Evolutionary conservation across 1,140 invertebrate genomes (phyloP).

Genomic region (Piezodorus guildinii): DNA sequence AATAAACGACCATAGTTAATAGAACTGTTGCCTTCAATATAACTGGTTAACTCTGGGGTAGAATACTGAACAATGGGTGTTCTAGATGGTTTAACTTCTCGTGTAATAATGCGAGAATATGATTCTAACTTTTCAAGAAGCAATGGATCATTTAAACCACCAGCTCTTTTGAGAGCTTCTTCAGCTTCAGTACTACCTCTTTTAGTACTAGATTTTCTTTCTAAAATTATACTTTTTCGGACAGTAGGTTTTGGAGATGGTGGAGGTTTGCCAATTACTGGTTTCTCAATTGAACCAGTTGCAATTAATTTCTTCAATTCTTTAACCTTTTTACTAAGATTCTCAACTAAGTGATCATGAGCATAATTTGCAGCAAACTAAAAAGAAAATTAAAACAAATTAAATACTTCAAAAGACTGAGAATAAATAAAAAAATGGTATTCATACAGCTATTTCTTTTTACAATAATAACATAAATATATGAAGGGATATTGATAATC

Average conservation of each 20-base stretch:
- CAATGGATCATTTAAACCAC: conserved; percentile 53
- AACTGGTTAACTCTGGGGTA: conserved; percentile 31
- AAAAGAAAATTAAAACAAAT: conserved; percentile 24
- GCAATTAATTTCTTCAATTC: conserved; percentile 55
- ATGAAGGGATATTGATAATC: too few species aligned
- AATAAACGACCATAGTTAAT: conserved; percentile 70
- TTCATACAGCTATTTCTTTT: too few species aligned
- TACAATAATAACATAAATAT: too few species aligned
- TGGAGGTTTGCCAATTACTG: conserved; percentile 18
- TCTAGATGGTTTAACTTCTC: conserved; percentile 39
- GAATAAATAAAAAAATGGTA: too few species aligned
- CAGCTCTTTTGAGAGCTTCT: conserved; percentile 26
- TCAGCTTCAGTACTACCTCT: conserved; percentile 40
- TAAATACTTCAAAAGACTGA: not conserved
- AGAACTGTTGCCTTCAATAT: conserved; percentile 51
- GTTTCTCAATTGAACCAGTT: conserved; percentile 36
- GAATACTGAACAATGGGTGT: not conserved
- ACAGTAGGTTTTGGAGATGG: conserved; percentile 34
- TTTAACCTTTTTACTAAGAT: conserved; percentile 59
- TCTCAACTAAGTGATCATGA: conserved; percentile 65
- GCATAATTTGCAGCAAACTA: conserved; percentile 85
- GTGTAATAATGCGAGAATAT: conserved; percentile 46
- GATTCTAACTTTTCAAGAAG: conserved; percentile 51
- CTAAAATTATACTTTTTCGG: conserved; percentile 34
- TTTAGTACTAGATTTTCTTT: conserved; percentile 53